Evolutionary conservation across 2,888 invertebrate genomes (phyloP).

Genomic region (Tenthredo mesomela): DNA sequence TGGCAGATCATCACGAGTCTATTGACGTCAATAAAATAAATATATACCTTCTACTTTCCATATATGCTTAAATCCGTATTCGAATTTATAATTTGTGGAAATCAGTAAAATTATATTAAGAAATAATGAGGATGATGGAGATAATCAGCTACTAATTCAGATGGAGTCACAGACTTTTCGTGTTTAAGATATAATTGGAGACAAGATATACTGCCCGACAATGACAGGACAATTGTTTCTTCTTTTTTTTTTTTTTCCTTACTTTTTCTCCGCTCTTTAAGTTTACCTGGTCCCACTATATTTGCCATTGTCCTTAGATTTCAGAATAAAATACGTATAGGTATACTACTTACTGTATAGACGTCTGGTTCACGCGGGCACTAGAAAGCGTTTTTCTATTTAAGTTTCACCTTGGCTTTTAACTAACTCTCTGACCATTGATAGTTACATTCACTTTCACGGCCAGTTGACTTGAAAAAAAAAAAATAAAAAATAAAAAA

Average conservation of each 20-base stretch:
- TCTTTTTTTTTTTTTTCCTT: not conserved
- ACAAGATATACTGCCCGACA: not conserved
- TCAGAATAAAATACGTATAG: not conserved
- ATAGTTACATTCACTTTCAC: conserved; percentile 50
- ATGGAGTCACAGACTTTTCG: not conserved
- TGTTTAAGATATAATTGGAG: not conserved
- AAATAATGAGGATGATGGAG: not conserved
- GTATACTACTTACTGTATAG: not conserved
- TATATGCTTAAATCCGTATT: not conserved
- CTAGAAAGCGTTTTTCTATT: conserved; percentile 52
- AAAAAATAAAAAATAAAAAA: conserved; percentile 16
- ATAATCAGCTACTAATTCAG: not conserved
- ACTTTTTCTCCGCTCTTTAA: not conserved
- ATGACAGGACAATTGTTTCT: not conserved
- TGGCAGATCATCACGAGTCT: not conserved
- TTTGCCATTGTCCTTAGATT: conserved; percentile 11
- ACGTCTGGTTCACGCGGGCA: conserved; percentile 26
- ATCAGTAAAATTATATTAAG: not conserved
- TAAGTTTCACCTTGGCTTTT: conserved; percentile 51
- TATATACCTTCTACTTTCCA: not conserved
- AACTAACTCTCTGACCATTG: conserved; percentile 44
- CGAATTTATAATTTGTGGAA: not conserved
- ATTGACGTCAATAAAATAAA: conserved; percentile 16
- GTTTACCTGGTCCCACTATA: not conserved
- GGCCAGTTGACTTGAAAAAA: conserved; percentile 26